A percentile compares a stretch with the other conserved stretches of the same genome.
Conservation (phyloP, 2,888 invertebrate genomes). For the Dicranocentrus wangi region DNA sequence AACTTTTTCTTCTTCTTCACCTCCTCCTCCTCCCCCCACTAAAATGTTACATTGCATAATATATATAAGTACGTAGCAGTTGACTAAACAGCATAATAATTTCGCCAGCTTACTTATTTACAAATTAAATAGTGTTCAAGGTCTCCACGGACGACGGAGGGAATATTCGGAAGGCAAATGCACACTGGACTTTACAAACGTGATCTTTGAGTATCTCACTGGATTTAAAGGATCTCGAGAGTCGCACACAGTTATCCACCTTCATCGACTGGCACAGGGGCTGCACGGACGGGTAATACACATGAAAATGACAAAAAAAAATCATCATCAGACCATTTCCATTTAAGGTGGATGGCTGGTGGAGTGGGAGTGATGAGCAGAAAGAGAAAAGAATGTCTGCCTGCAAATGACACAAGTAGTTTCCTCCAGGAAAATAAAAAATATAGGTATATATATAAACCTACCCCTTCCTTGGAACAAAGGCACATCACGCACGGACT, state of each 20-base stretch:
- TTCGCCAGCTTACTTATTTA: no score
- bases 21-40: no score
- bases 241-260: constrained; percentile 76
- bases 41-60: no score
- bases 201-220: constrained; percentile 76
- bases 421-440: not conserved
- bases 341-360: no score
- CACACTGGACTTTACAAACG: constrained; percentile 77
- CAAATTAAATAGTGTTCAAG: constrained; percentile 40
- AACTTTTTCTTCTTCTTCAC: no score
- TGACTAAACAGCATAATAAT: no score
- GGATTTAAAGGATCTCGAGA: constrained; percentile 75
- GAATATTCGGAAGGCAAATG: constrained; percentile 76
- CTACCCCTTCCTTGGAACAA: constrained; percentile 77
- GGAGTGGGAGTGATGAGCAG: not conserved
- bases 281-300: constrained; percentile 75
- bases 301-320: constrained; percentile 13
- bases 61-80: no score
- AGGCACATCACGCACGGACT: constrained; percentile 77
- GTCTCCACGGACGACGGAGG: constrained; percentile 69
- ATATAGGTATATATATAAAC: no score
- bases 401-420: not conserved
- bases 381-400: not conserved
- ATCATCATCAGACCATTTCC: no score
- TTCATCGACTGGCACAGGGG: constrained; percentile 77